Base-by-base conservation (phyloP, 2,113 vertebrate genomes). In the Amia ocellicauda region DNA sequence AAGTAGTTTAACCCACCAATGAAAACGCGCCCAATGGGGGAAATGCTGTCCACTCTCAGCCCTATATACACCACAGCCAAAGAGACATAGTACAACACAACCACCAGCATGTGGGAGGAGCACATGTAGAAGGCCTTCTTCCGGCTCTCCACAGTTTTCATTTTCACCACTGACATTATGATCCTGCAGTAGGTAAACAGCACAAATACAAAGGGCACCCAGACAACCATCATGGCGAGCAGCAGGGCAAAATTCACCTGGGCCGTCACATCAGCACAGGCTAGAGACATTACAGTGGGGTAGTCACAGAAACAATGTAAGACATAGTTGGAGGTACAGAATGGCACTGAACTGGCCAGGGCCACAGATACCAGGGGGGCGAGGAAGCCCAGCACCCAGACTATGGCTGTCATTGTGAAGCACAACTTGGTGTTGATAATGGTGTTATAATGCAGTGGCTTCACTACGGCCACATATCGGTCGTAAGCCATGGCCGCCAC, bases 401-500 rank as follows among this genome's bases (percentile, higher is more conserved):
- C 24, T 11, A 14, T 23, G 10, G 10, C 51, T 14, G 7, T 23
- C 14, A 53, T 19, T 53, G 20, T 11, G 4, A 53, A 4, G 14
- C 51, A 53, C 22, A 24, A 2, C 20, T 20, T 36, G 2, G 5
- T 26, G 42, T 52, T 74, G 58, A 72, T 79, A 36, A 71, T 11
- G 23, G 66, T 0, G 1, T 49, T 64, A 50, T 78, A 75, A 1
- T 0, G 7, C 40, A 77, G 54, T 9, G 66, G 71, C n/a, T 74
- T 69, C 43, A 56, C 24, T 17, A 78, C 69, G 20, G 70, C 70
- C 64, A 66, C 29, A 23, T 67, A 23, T 23, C 8, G 13, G 20
- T 79, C 77, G 45, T 70, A 78, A 31, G 67, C 60, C 68, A 78
- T 75, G 20, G 60, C 53, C 28, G 64, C 54, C 26, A 77, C 56